A percentile compares a stretch with the other conserved stretches of the same genome.
phyloP scores from a whole-genome alignment of 2,888 invertebrate genomes.

The Drosophila austrosaltans region DNA sequence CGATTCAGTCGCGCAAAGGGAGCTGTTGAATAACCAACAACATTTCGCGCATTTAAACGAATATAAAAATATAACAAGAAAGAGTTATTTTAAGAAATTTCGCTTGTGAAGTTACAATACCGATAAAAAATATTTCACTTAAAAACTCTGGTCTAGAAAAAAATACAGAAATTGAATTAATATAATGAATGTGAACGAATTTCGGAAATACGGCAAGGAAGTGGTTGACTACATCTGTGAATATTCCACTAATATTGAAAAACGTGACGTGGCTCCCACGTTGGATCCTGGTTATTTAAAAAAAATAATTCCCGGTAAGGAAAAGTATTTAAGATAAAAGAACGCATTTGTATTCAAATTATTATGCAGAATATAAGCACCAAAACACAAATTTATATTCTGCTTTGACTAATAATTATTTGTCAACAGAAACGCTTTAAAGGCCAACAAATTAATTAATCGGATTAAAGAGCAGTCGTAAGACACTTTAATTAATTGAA shows the following conservation, averaged over 20 bases:
- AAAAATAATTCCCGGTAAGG: constrained; percentile 86
- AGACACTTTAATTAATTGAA: too few relatives aligned
- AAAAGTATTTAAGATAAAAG: background rate
- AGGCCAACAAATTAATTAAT: too few relatives aligned
- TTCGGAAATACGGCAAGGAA: constrained; percentile 89
- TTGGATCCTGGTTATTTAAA: constrained; percentile 91
- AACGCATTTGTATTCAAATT: background rate
- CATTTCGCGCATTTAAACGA: background rate
- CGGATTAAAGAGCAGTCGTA: too few relatives aligned
- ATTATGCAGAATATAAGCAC: too few relatives aligned
- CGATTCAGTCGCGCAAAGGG: constrained; percentile 76
- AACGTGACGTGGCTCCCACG: constrained; percentile 89
- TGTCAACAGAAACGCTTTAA: too few relatives aligned
- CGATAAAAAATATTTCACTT: background rate
- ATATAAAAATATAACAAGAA: background rate
- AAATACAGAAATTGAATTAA: background rate
- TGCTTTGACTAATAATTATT: too few relatives aligned
- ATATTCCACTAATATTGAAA: constrained; percentile 88
- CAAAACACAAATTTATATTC: too few relatives aligned
- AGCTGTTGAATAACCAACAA: constrained; percentile 48
- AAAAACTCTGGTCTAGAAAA: background rate
- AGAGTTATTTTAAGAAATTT: background rate
- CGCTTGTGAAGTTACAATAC: background rate
- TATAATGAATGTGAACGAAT: constrained; percentile 90
- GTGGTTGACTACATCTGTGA: constrained; percentile 94